These are phyloP conservation scores for Perizoma flavofasciatum DNA, from an alignment of 2,888 invertebrate genomes.

Conservation along the genomic window DNA sequence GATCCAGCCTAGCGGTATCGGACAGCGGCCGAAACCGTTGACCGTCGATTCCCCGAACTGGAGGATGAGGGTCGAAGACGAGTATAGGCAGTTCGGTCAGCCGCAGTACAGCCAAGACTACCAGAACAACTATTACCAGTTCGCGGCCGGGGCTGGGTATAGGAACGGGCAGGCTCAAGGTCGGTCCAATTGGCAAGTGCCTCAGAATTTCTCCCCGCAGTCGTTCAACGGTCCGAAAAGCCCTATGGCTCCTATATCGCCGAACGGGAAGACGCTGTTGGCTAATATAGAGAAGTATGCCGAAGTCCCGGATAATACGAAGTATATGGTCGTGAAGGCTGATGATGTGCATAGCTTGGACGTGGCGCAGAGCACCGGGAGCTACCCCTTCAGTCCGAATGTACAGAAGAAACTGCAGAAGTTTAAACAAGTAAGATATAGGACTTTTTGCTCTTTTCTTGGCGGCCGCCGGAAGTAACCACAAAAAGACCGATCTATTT, in stretches of 20 bases:
- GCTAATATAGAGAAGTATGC: conserved; percentile 72
- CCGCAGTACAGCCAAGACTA: conserved; percentile 58
- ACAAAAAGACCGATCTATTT: too few species aligned
- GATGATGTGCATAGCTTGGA: conserved; percentile 83
- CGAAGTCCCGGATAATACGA: conserved; percentile 49
- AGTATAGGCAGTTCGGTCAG: conserved; percentile 51
- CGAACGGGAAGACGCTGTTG: conserved; percentile 64
- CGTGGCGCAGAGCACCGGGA: conserved; percentile 77
- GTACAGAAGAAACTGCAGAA: conserved; percentile 85
- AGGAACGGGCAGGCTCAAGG: conserved; percentile 52
- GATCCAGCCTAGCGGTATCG: conserved; percentile 89
- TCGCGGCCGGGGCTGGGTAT: conserved; percentile 42
- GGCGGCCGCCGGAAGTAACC: too few species aligned
- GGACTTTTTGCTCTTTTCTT: background rate
- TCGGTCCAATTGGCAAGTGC: conserved; percentile 43
- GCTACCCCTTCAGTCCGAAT: conserved; percentile 84
- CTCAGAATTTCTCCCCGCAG: conserved; percentile 59
- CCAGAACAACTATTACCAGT: conserved; percentile 53
- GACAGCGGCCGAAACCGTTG: conserved; percentile 89
- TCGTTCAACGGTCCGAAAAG: conserved; percentile 58
- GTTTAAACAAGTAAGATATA: conserved; percentile 78
- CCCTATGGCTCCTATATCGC: conserved; percentile 70
- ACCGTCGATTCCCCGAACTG: conserved; percentile 81
- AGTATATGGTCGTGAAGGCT: conserved; percentile 86
- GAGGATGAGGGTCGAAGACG: conserved; percentile 58